phyloP scores from a whole-genome alignment of 2,888 invertebrate species.

The Endotricha flammealis region DNA sequence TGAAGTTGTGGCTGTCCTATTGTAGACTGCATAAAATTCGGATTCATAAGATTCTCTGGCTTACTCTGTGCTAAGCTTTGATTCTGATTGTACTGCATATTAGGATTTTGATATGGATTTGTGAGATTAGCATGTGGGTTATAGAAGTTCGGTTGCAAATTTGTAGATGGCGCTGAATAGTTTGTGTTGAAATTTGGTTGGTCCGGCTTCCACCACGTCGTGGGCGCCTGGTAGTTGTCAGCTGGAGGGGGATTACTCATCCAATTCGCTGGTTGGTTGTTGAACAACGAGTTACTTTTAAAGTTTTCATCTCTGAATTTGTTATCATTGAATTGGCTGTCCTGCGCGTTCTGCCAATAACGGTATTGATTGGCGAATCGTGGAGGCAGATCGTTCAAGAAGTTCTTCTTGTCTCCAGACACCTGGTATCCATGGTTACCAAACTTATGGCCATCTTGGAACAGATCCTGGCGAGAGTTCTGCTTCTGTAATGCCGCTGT shows the following conservation, averaged over 20 bases:
- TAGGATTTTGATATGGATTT: conserved; percentile 46
- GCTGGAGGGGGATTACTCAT: conserved; percentile 22
- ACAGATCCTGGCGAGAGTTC: conserved; percentile 55
- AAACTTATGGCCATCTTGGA: conserved; percentile 57
- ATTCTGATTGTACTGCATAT: conserved; percentile 31
- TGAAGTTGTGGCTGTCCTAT: conserved; percentile 56
- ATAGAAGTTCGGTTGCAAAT: conserved; percentile 49
- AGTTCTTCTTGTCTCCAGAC: conserved; percentile 66
- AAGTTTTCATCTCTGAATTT: conserved; percentile 59
- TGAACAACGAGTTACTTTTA: conserved; percentile 31
- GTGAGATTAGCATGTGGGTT: conserved; percentile 35
- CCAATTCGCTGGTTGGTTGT: conserved; percentile 34
- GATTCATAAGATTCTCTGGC: conserved; percentile 30
- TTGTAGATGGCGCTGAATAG: conserved; percentile 29
- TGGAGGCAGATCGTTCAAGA: conserved; percentile 64
- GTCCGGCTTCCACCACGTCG: conserved; percentile 60
- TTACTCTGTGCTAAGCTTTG: conserved; percentile 34
- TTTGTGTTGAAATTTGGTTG: conserved; percentile 38
- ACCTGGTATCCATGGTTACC: conserved; percentile 53
- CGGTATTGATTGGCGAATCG: conserved; percentile 69
- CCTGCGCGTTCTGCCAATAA: conserved; percentile 62
- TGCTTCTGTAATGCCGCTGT: conserved; percentile 70
- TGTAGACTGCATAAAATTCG: conserved; percentile 41
- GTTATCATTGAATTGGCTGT: conserved; percentile 54
- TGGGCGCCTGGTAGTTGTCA: conserved; percentile 41